phyloP scores from a whole-genome alignment of 2,113 vertebrate species.

The Ptychochromis oligacanthus region DNA sequence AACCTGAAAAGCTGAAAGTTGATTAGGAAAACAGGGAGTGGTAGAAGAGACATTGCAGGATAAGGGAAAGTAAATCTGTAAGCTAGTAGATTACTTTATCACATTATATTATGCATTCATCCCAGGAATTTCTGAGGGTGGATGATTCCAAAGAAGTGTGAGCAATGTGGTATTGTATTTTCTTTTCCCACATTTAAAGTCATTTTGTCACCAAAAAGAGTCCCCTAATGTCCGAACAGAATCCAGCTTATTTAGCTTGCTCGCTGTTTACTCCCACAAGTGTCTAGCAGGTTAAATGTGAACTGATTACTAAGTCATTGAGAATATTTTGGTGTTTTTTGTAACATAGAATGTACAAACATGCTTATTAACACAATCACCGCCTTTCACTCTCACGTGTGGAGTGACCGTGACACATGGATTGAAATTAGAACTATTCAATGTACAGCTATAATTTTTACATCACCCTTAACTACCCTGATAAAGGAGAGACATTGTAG shows the following conservation, averaged over 20 bases:
- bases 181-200: too few relatives aligned
- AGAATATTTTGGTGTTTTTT: not conserved
- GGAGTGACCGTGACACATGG: not conserved
- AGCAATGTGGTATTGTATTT: too few relatives aligned
- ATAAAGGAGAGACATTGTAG: not conserved
- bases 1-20: not conserved
- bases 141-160: not conserved
- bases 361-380: not conserved
- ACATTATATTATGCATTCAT: not conserved
- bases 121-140: not conserved
- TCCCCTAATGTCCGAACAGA: not conserved
- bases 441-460: constrained; percentile 16
- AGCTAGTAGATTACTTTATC: not conserved
- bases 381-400: not conserved
- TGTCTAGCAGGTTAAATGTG: not conserved
- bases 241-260: not conserved
- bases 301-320: not conserved
- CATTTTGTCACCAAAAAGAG: not conserved
- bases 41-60: not conserved
- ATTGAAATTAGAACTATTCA: not conserved
- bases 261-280: not conserved
- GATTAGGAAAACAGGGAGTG: not conserved
- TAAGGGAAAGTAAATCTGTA: not conserved
- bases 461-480: not conserved
- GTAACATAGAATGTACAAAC: not conserved